Base-by-base conservation (phyloP, 2,888 invertebrate genomes). In the Acrobasis consociella region DNA sequence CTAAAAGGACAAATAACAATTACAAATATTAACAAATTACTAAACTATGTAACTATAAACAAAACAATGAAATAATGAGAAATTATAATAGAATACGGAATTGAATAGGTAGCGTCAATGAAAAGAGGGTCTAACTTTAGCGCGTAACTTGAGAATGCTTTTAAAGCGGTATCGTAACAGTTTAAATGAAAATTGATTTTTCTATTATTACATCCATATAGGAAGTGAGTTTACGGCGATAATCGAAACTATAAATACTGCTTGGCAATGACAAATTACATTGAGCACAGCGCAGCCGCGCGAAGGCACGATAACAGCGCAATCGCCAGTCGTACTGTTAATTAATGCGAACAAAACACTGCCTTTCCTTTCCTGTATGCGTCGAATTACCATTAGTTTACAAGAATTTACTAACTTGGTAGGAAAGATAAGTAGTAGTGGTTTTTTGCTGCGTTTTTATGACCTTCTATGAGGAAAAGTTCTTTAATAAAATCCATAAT, bases 301-400 rank as follows among this genome's bases (percentile, higher is more conserved):
- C 22, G 11, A 42, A 51, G 22, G 60, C 51, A 22, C 42, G 39
- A 60, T 51, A 51, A 42, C 51, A 9, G 9, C 52, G 60, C 51
- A 51, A 60, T 50, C 15, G 51, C 60, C 22, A 52, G 39, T 49
- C 37, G 49, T 22, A 42, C 13, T 60, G 17, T 56, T 42, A 56
- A 56, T 56, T 42, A 80, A 81, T 72, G 75, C 77, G 72, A 75
- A 69, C 77, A 83, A 82, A 85, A 82, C 78, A 81, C 74, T 39
- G 42, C 17, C 16, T 56, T 56, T 42, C 42, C 17, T 56, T 56
- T 56, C 17, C 56, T 56, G 38, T 38, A n/a, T 42, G 16, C 17
- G 42, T 56, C 17, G 17, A 56, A 56, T 22, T 42, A 56, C 42
- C 22, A 55, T 72, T 13, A 46, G 10, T 46, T 46, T 46, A 74